Percentiles rank a stretch among this genome's conserved stretches.
phyloP scores from a whole-genome alignment of 2,797 vertebrate genomes.

The Merluccius polli region DNA sequence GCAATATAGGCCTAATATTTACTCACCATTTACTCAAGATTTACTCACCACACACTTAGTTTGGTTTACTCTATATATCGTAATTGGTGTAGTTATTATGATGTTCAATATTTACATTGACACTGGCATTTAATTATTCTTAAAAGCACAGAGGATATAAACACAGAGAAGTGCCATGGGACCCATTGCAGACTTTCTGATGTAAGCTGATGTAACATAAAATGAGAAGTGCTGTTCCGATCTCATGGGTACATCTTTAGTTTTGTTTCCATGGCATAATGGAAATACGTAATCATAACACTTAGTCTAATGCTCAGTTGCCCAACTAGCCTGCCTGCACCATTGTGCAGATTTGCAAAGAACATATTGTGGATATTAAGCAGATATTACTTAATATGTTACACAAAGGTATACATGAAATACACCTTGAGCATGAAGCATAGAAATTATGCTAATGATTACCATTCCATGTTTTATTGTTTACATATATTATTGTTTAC shows the following conservation, averaged over 20 bases:
- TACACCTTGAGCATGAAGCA: background rate
- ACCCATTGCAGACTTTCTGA: conserved; percentile 37
- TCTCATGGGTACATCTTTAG: background rate
- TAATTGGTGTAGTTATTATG: background rate
- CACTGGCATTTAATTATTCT: background rate
- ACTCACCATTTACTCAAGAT: too few species aligned
- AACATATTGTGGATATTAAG: background rate
- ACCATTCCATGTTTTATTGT: background rate
- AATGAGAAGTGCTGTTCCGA: background rate
- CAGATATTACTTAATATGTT: too few species aligned
- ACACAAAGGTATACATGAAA: background rate
- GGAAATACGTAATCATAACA: background rate
- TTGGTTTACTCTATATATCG: background rate
- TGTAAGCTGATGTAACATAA: conserved; percentile 58
- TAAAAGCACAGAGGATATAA: too few species aligned
- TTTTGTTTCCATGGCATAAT: background rate
- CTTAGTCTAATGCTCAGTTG: background rate
- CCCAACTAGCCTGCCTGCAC: background rate
- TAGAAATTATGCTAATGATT: background rate
- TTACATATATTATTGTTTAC: background rate
- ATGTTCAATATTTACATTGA: background rate
- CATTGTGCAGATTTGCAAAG: background rate
- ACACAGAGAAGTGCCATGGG: background rate
- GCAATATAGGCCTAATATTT: too few species aligned
- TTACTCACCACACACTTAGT: background rate